A percentile compares a stretch with the other conserved stretches of the same genome.
These are phyloP conservation scores for Catostomus latipinnis DNA, from an alignment of 2,797 vertebrate genomes.

Conservation along the genomic window DNA sequence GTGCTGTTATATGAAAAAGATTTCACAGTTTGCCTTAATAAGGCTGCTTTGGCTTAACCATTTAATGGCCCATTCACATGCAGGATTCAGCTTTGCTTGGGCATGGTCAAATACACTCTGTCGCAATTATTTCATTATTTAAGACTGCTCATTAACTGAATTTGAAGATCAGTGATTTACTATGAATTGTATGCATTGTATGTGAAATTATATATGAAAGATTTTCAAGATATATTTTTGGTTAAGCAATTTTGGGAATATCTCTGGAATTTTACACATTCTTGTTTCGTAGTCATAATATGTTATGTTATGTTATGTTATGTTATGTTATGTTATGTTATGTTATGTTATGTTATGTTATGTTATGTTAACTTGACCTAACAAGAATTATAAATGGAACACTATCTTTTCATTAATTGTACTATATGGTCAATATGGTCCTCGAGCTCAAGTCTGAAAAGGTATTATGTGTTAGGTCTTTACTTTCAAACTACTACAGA, in stretches of 20 bases:
- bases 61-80: constrained; percentile 47
- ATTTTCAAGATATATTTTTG: neutral
- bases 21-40: constrained; percentile 63
- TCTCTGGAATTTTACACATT: neutral
- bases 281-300: too few relatives aligned
- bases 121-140: neutral
- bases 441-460: constrained; percentile 53
- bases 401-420: constrained; percentile 28
- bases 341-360: too few relatives aligned
- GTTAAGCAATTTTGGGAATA: neutral
- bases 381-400: neutral
- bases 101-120: neutral
- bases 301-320: too few relatives aligned
- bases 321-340: too few relatives aligned
- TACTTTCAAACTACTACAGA: constrained; percentile 73
- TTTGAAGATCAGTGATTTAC: too few relatives aligned
- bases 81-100: constrained; percentile 13
- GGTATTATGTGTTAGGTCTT: constrained; percentile 61
- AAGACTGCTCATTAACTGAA: too few relatives aligned
- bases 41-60: constrained; percentile 71
- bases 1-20: constrained; percentile 82
- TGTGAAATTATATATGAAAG: neutral
- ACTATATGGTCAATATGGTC: constrained; percentile 13
- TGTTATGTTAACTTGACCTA: neutral
- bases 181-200: too few relatives aligned